A percentile compares a stretch with the other conserved stretches of the same genome.
phyloP scores from a whole-genome alignment of 2,888 invertebrate genomes.

The Myopa tessellatipennis region DNA sequence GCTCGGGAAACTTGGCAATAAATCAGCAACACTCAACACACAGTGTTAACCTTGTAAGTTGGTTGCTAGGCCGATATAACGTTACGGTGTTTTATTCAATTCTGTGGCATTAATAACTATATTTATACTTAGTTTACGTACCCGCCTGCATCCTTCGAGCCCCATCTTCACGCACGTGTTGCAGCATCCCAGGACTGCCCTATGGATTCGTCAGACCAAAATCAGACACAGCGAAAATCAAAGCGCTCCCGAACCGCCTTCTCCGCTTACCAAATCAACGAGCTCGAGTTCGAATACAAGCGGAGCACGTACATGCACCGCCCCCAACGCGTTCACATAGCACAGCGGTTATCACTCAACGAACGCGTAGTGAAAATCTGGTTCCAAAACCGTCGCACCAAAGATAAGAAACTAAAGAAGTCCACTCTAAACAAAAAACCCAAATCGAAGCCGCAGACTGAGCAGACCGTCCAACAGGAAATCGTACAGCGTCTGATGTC shows the following conservation, averaged over 20 bases:
- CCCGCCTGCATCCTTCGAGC: not conserved
- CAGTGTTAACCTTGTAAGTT: not conserved
- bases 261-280: conserved; percentile 93
- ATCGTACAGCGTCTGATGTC: conserved; percentile 59
- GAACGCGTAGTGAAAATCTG: conserved; percentile 89
- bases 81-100: not conserved
- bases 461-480: conserved; percentile 56
- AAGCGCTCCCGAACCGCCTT: conserved; percentile 94
- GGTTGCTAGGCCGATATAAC: not conserved
- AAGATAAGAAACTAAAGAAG: conserved; percentile 5
- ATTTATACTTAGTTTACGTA: not conserved
- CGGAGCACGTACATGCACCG: conserved; percentile 93
- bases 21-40: too few relatives aligned
- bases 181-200: not conserved
- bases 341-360: conserved; percentile 89
- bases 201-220: not conserved
- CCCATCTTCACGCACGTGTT: not conserved
- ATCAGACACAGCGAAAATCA: not conserved
- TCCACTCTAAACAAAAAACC: conserved; percentile 47
- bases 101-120: not conserved
- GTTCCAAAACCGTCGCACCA: conserved; percentile 81
- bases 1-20: not conserved
- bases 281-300: conserved; percentile 95
- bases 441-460: conserved; percentile 53
- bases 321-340: conserved; percentile 93